Conservation (phyloP, 23 tunicate genomes). For the Diplosoma virens region DNA sequence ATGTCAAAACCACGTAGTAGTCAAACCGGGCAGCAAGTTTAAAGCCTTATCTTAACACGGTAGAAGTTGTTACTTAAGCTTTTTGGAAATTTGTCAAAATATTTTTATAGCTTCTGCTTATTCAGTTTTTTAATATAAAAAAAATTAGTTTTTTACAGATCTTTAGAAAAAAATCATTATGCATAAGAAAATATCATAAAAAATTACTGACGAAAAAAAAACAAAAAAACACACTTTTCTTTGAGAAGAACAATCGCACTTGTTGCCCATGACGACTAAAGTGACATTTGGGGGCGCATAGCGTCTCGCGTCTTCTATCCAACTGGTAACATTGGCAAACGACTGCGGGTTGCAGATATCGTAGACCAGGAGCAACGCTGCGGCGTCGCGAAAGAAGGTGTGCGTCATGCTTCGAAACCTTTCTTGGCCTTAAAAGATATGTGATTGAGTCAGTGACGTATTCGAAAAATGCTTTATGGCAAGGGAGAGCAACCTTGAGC, state of each 20-base stretch:
- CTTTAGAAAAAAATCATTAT: no score
- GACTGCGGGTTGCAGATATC: constrained; percentile 72
- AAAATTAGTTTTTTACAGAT: no score
- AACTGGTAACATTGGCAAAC: constrained; percentile 58
- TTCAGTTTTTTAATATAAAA: no score
- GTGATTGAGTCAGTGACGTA: neutral
- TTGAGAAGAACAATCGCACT: constrained; percentile 66
- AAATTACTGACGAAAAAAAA: no score
- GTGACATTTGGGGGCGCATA: constrained; percentile 64
- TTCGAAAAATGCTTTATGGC: neutral
- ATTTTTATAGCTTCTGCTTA: no score
- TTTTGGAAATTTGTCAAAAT: no score
- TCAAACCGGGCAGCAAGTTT: no score
- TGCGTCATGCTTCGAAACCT: constrained; percentile 89
- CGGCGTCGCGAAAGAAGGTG: constrained; percentile 70
- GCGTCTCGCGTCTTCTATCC: constrained; percentile 68
- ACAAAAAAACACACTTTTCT: no score
- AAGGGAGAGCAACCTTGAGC: neutral
- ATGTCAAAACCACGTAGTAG: no score
- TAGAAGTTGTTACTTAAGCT: no score
- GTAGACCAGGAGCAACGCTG: constrained; percentile 79
- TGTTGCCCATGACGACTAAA: constrained; percentile 67
- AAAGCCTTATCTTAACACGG: no score
- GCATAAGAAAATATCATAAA: no score
- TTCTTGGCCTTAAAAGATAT: constrained; percentile 60